phyloP scores from a whole-genome alignment of 2,888 invertebrate genomes.

The Antheraea assamensis region DNA sequence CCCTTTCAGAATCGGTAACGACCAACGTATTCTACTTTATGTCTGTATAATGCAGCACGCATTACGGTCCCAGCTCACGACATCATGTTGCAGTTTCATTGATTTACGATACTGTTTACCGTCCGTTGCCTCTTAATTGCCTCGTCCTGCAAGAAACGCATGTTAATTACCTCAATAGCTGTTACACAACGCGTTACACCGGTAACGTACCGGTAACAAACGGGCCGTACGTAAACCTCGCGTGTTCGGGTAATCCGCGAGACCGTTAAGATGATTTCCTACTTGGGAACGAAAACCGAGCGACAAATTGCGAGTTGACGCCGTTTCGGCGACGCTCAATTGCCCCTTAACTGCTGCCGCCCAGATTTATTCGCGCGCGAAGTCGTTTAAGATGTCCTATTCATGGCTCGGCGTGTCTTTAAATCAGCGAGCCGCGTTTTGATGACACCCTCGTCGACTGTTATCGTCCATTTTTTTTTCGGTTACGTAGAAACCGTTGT shows the following conservation, averaged over 20 bases:
- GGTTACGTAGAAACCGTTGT: neutral
- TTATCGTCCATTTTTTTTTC: constrained; percentile 5
- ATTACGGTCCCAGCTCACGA: constrained; percentile 34
- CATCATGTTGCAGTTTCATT: constrained; percentile 40
- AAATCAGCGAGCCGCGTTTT: constrained; percentile 4
- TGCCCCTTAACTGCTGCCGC: constrained; percentile 46
- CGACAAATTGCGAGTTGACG: constrained; percentile 45
- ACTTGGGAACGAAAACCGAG: constrained; percentile 27
- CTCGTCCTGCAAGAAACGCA: constrained; percentile 32
- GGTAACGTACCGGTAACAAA: constrained; percentile 18
- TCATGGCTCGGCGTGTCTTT: constrained; percentile 29
- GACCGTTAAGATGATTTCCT: constrained; percentile 31
- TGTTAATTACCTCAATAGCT: constrained; percentile 28
- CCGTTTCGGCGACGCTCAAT: constrained; percentile 50
- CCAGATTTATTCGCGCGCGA: constrained; percentile 51
- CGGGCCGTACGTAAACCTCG: constrained; percentile 21
- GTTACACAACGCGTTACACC: constrained; percentile 25
- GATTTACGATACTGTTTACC: constrained; percentile 43
- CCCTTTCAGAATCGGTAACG: constrained; percentile 1
- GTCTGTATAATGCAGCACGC: constrained; percentile 5
- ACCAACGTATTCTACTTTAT: neutral
- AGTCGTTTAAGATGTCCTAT: constrained; percentile 36
- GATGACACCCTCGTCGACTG: constrained; percentile 4
- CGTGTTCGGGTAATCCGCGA: constrained; percentile 28
- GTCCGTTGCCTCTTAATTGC: constrained; percentile 35